Base-by-base conservation (phyloP, 2,797 vertebrate species). In the Triplophysa bombifrons region DNA sequence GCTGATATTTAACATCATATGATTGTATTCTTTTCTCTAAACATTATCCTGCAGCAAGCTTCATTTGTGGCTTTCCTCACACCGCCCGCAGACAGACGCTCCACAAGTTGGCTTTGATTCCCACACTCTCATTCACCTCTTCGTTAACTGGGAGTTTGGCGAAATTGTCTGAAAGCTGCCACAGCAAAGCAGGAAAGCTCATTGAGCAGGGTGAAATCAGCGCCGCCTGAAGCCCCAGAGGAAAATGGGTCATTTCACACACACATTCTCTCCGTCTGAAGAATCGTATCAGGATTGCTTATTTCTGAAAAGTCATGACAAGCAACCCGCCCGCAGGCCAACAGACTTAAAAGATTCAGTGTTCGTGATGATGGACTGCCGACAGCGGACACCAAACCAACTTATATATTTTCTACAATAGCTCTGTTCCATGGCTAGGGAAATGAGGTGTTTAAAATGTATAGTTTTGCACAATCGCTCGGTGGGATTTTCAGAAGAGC, bases 361-460 rank as follows among this genome's bases (percentile, higher is more conserved):
- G 77, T 73, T 73, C 66, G 71, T 70, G 63, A 63, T 79, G 78
- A 38, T 38, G 34, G 72, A 70, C 78, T 66, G 73, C 67, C 75
- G 69, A 46, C 77, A 69, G 80, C 64, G 71, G 87, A 85, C 78
- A 84, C 83, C 44, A 9, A 74, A 86, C 88, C 84, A 76, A 81
- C 82, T 87, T 87, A 88, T 90, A 91, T 90, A 90, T 88, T 76
- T 90, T 87, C 84, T 66, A 58, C 83, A 83, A 50, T 34, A 90
- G 90, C 88, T 88, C 88, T 74, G 76, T 87, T 86, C 86, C 83
- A 77, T 77, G 86, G 85, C 68, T 74, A 68, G 78, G 89, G 88
- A 92, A 93, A 93, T 92, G 85, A 91, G 86, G 90, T 93, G 89
- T 91, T 93, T 92, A 92, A 93, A 93, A 94, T 94, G 92, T 94